Evolutionary conservation across 2,113 vertebrate species (phyloP), one percentile per base, ranked within the genome.

Genomic region (Chaetodon auriga): DNA sequence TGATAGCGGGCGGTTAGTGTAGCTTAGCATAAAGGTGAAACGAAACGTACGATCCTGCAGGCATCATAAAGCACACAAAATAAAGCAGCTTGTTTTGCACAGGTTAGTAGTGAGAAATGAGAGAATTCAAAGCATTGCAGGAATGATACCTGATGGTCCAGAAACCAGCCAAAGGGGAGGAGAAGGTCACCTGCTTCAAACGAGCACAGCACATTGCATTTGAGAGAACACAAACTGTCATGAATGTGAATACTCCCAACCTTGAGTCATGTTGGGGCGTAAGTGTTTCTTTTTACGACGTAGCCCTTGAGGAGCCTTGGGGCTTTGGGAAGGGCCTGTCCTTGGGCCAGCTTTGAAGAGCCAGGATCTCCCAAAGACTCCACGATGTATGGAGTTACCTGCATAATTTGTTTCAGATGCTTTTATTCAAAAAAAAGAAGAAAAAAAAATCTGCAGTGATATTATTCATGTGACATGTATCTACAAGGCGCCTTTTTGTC

Each of bases 261-360:
- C 61, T 68, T 84, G 69, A 87, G 82, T 90, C 88, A 93, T 82
- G 48, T 57, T 3, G 46, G 35, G 84, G 78, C 43, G 64, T 82
- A 81, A 78, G 82, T 80, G 81, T 89, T 89, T 68, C 51, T 63
- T 61, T 88, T 89, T 89, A 89, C 75, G 65, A 84, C n/a, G 35
- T 68, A 62, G 78, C 48, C 85, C 81, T 69, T 41, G 61, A 83
- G 74, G 61, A 73, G 75, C 48, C 58, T 55, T 15, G 0, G 69
- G 51, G 77, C 43, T 81, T 65, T 48, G 78, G 77, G 63, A 66
- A 77, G 65, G 63, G 48, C 60, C 58, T 60, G 54, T 83, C 76
- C 66, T 64, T 23, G 15, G 54, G 61, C 71, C 82, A 81, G 68
- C 48, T n/a, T 18, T 10, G 12, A 55, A 43, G 61, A 72, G 53